Percentiles rank a stretch among this genome's conserved stretches.
These are phyloP conservation scores for Sinelater perroti DNA, from an alignment of 2,888 invertebrate species.

Conservation along the genomic window DNA sequence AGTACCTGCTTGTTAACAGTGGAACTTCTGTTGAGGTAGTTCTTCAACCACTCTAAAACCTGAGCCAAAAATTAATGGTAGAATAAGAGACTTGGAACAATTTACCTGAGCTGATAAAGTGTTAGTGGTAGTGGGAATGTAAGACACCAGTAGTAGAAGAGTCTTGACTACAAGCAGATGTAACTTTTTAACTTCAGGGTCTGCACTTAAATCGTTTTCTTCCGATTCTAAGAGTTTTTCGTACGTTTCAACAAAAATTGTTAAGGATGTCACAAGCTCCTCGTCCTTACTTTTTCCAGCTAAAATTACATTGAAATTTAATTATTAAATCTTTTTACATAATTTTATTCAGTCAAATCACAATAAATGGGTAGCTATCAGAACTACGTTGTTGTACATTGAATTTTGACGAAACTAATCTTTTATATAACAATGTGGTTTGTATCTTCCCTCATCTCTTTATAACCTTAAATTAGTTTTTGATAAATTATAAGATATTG, in stretches of 20 bases:
- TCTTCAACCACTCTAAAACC: constrained; percentile 59
- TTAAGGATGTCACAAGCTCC: constrained; percentile 42
- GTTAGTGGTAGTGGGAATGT: constrained; percentile 46
- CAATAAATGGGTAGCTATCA: no score
- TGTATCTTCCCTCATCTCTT: no score
- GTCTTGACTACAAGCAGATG: constrained; percentile 50
- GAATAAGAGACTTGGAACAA: no score
- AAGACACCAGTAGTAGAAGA: constrained; percentile 47
- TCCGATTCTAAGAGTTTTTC: constrained; percentile 54
- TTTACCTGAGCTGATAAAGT: constrained; percentile 48
- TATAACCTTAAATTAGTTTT: no score
- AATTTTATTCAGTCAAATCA: no score
- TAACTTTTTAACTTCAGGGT: constrained; percentile 55
- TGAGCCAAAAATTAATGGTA: no score
- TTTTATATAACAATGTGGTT: no score
- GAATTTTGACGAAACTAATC: no score
- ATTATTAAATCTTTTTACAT: no score
- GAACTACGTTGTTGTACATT: no score
- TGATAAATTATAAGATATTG: no score
- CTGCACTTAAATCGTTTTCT: constrained; percentile 52
- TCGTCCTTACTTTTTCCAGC: constrained; percentile 39
- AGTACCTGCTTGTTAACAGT: constrained; percentile 50
- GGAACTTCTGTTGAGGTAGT: constrained; percentile 52
- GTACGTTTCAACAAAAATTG: constrained; percentile 50
- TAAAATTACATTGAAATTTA: constrained; percentile 31